phyloP scores from a whole-genome alignment of 1,140 invertebrate species.

The Thereuonema tuberculata region DNA sequence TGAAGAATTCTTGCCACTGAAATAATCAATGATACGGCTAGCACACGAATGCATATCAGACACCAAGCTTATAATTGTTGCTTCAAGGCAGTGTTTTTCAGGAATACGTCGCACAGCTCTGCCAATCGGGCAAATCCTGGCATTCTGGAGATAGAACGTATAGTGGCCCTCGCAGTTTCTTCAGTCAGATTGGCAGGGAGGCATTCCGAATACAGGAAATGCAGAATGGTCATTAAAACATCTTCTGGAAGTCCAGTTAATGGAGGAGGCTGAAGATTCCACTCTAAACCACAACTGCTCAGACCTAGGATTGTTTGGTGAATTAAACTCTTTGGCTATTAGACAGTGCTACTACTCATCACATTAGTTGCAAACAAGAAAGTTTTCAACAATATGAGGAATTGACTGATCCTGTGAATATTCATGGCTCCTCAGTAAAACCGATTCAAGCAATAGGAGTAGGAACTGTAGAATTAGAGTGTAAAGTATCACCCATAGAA shows the following conservation, averaged over 20 bases:
- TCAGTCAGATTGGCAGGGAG: conserved; percentile 41
- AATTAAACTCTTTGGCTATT: too few species aligned
- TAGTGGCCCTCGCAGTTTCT: conserved; percentile 39
- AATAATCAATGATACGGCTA: conserved; percentile 41
- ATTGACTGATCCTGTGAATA: too few species aligned
- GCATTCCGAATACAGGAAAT: conserved; percentile 50
- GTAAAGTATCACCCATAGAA: too few species aligned
- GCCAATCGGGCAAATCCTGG: conserved; percentile 39
- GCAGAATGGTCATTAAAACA: conserved; percentile 41
- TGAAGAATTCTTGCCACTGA: conserved; percentile 27
- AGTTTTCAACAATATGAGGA: too few species aligned
- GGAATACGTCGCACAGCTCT: conserved; percentile 41
- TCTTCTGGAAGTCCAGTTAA: conserved; percentile 40
- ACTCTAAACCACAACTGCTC: conserved; percentile 40
- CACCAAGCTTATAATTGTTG: conserved; percentile 45
- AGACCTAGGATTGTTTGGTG: conserved; percentile 44
- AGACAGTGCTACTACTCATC: too few species aligned
- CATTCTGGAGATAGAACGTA: conserved; percentile 35
- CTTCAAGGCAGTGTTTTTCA: conserved; percentile 45
- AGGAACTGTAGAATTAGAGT: too few species aligned
- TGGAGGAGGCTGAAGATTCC: conserved; percentile 30
- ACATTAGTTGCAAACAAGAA: too few species aligned
- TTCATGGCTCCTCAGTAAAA: too few species aligned
- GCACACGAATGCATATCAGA: conserved; percentile 45
- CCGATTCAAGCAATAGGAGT: too few species aligned